Evolutionary conservation across 2,888 invertebrate species (phyloP), one percentile per base, ranked within the genome.

Genomic region (Octonoba sinensis): DNA sequence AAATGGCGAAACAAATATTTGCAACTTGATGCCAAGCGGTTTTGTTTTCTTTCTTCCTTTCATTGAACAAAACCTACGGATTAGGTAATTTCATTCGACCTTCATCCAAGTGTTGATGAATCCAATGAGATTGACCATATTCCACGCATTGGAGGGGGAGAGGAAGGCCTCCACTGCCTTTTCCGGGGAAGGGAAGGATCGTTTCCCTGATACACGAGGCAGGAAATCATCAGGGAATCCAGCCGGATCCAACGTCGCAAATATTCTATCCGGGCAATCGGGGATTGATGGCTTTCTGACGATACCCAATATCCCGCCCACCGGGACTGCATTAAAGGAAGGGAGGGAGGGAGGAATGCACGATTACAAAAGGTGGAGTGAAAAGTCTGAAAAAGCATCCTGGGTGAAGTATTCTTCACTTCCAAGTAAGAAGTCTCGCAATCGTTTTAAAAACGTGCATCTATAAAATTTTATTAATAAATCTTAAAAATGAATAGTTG

Each of bases 251-350:
- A 36, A 36, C 36, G 36, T 36, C 36, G 11, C 36, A 36, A 36
- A 36, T 36, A 36, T 36, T 36, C 36, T 36, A 36, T 36, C 36
- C 79, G 73, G 73, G 73, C 66, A 66, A 81, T 81, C 73, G 51
- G 56, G 73, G 57, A 73, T 73, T 81, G 79, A 81, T 81, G 73
- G 69, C 69, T 81, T 81, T 73, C 72, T 81, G 79, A 74, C 73
- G 73, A 69, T 73, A 47, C 66, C 22, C 72, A 66, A 78, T 79
- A 79, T 66, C 57, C 62, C 56, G 46, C 77, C 64, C 64, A 57
- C 76, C 27, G 15, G 54, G 54, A 44, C 36, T 36, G 8, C 36
- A 36, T 36, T 11, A n/a, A 46, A 15, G 36, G 36, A 56, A 22
- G 46, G 49, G 27, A 12, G 24, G 15, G 49, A n/a, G n/a, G n/a